Evolutionary conservation across 1,140 invertebrate genomes (phyloP).

Genomic region (Drosophila baimaii): DNA sequence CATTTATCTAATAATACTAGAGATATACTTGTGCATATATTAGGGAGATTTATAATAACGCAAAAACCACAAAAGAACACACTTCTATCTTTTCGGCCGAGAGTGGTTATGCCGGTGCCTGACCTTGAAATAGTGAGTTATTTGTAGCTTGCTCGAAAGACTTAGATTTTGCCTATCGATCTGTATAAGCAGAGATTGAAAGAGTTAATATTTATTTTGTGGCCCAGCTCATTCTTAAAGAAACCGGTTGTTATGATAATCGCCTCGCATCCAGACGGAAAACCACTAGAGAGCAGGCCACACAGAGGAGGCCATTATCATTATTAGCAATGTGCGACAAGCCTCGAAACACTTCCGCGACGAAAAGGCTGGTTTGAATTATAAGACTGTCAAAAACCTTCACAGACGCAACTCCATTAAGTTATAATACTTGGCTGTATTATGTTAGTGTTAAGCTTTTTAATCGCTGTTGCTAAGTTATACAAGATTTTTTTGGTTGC

Average conservation of each 20-base stretch:
- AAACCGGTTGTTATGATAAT: conserved; percentile 75
- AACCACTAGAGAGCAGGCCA: conserved; percentile 14
- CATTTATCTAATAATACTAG: no score
- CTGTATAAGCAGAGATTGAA: conserved; percentile 5
- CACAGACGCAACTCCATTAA: conserved; percentile 7
- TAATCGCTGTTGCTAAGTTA: conserved; percentile 1
- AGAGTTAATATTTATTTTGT: conserved; percentile 19
- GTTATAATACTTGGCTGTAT: conserved; percentile 17
- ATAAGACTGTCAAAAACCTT: conserved; percentile 18
- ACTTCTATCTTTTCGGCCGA: not conserved
- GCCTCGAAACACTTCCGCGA: conserved; percentile 52
- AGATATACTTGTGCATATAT: not conserved
- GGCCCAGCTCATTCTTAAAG: conserved; percentile 6
- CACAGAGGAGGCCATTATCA: conserved; percentile 56
- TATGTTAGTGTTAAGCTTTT: conserved; percentile 7
- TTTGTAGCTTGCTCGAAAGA: conserved; percentile 9
- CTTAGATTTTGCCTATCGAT: conserved; percentile 27
- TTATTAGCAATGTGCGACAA: conserved; percentile 13
- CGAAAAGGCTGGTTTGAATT: conserved; percentile 2
- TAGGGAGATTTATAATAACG: no score
- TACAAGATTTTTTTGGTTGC: not conserved
- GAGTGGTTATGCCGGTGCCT: conserved; percentile 29
- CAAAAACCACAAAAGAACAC: not conserved
- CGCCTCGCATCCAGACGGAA: conserved; percentile 4
- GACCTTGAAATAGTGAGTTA: conserved; percentile 40